A percentile compares a stretch with the other conserved stretches of the same genome.
These are phyloP conservation scores for Astyanax mexicanus DNA, from an alignment of 2,797 vertebrate species.

Conservation along the genomic window DNA sequence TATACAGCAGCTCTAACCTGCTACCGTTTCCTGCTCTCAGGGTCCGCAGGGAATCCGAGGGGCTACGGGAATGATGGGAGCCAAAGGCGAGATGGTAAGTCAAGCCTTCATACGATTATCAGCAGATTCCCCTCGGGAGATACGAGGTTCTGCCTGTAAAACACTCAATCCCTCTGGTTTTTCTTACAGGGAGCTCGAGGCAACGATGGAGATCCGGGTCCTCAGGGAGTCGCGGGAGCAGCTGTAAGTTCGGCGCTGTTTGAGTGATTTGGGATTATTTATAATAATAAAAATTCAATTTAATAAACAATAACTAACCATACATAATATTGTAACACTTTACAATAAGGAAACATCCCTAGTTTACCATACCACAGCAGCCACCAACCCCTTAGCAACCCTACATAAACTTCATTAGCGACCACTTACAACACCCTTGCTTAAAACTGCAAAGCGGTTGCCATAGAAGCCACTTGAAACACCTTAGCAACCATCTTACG, in stretches of 20 bases:
- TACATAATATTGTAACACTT: too few relatives aligned
- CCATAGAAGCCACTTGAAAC: too few relatives aligned
- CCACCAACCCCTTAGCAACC: too few relatives aligned
- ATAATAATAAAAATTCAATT: too few relatives aligned
- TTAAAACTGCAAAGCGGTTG: too few relatives aligned
- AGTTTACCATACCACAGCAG: too few relatives aligned
- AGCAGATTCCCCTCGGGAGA: not conserved
- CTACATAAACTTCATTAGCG: too few relatives aligned
- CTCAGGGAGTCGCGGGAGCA: constrained; percentile 89
- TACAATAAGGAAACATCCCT: too few relatives aligned
- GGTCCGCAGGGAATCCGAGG: constrained; percentile 90
- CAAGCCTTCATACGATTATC: not conserved
- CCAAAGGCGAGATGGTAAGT: constrained; percentile 90
- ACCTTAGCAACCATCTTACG: too few relatives aligned
- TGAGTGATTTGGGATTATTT: too few relatives aligned
- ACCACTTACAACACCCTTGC: too few relatives aligned
- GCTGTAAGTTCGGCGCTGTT: constrained; percentile 83
- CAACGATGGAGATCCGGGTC: constrained; percentile 89
- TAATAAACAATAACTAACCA: too few relatives aligned
- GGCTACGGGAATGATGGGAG: constrained; percentile 87
- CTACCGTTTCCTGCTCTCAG: constrained; percentile 71
- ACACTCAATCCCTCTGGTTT: not conserved
- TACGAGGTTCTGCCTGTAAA: not conserved
- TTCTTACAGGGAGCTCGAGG: constrained; percentile 87
- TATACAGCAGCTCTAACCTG: not conserved